phyloP scores from a whole-genome alignment of 2,113 vertebrate species.

The Butorides virescens region DNA sequence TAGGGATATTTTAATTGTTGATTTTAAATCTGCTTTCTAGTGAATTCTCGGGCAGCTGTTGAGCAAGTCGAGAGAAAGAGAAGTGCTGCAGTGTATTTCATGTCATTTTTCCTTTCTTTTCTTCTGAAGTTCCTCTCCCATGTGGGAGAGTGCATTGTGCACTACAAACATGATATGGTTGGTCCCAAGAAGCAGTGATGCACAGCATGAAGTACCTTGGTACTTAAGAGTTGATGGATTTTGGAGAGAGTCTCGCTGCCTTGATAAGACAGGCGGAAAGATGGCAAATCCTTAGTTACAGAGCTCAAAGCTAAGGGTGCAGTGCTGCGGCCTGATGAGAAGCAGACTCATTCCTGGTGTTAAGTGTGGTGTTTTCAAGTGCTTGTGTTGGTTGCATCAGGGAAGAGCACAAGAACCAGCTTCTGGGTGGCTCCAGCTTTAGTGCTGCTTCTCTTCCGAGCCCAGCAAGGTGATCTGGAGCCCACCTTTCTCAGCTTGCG shows the following conservation, averaged over 20 bases:
- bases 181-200: neutral
- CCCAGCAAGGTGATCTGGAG: neutral
- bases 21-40: neutral
- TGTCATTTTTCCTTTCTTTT: neutral
- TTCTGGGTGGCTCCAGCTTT: neutral
- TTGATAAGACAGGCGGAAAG: neutral
- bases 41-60: neutral
- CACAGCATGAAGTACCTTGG: neutral
- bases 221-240: neutral
- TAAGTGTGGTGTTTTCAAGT: neutral
- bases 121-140: neutral
- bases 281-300: neutral
- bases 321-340: neutral
- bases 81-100: neutral
- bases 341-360: neutral
- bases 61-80: neutral
- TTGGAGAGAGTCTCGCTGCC: accelerated
- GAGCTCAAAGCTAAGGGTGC: neutral
- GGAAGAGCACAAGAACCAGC: neutral
- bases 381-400: neutral
- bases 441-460: neutral
- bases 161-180: accelerated
- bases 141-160: neutral
- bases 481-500: neutral
- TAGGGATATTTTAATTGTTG: neutral